phyloP scores from a whole-genome alignment of 2,113 vertebrate species.

The Nansenia antarctica region DNA sequence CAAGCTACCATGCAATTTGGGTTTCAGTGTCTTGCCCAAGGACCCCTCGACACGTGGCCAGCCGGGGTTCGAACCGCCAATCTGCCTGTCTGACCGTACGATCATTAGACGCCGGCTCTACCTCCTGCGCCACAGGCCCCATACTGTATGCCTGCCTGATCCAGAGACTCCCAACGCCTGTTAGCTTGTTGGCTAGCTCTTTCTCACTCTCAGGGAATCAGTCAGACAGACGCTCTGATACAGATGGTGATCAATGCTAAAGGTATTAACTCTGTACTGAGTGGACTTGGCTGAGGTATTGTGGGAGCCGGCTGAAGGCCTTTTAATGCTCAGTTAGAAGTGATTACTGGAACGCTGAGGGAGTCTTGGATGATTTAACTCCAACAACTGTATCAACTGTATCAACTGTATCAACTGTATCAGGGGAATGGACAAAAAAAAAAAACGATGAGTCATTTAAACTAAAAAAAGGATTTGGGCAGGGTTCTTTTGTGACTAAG shows the following conservation, averaged over 20 bases:
- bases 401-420: neutral
- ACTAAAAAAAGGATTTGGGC: neutral
- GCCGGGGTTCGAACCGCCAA: no score
- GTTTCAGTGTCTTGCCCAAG: no score
- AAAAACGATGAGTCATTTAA: neutral
- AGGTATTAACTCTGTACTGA: conserved; percentile 42
- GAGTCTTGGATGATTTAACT: neutral
- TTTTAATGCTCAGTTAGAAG: conserved; percentile 22
- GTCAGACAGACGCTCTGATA: conserved; percentile 11
- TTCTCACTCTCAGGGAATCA: conserved; percentile 31
- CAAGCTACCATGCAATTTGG: no score
- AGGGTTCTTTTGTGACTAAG: neutral
- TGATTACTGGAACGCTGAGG: conserved; percentile 3
- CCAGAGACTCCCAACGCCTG: no score
- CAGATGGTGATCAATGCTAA: conserved; percentile 41
- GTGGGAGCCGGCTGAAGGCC: conserved; percentile 25
- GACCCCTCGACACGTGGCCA: no score
- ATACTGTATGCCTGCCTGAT: no score
- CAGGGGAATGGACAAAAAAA: neutral
- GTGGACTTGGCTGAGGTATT: conserved; percentile 33
- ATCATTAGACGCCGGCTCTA: no score
- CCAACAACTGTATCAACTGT: neutral
- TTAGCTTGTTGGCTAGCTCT: conserved; percentile 4
- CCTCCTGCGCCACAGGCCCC: no score
- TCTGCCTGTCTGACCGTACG: no score